Base-by-base conservation (phyloP, 1,140 invertebrate species). In the Bactericera cockerelli region DNA sequence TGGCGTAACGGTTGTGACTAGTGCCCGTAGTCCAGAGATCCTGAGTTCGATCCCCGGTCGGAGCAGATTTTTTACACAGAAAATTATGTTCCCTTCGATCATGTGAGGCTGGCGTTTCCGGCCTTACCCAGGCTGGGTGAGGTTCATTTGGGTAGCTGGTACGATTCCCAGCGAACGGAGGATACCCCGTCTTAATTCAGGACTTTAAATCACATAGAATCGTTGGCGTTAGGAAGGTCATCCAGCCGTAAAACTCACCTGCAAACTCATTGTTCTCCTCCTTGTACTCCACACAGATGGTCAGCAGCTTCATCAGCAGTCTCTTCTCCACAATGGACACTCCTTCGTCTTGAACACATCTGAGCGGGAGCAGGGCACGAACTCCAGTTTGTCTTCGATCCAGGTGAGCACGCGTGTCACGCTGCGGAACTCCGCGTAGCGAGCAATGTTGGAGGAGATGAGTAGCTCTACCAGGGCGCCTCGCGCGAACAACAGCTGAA, bases 261-360 rank as follows among this genome's bases (percentile, higher is more conserved):
- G 81, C 75, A 68, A 86, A 85, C 70, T 88, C 82, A 55, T 84
- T 79, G 55, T 77, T 77, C 59, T 84, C 79, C 63, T 87, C 79
- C 63, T 86, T 80, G 70, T 81, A 82, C 14, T 87, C 83, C 63
- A 89, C 77, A 70, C 89, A 90, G 24, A 83, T 82, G n/a, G 83
- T 84, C 1, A 98, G 74, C 65, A 98, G 81, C 70, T 97, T 95
- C 90, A 98, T 96, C 13, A 98, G 76, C 77, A 93, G 81, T 61
- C 94, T 76, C 68, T 98, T 98, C 70, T 98, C 93, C 1, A 96
- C 79, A 61, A 96, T 84, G 62, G 81, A 81, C 25, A 98, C 85
- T 84, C 81, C 70, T 87, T 89, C 19, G 89, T 93, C 36, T 88
- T 85, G 73, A 98, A 98, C 1, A 98, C 90, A 76, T 97, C 93